Conservation (phyloP, 2,113 vertebrate genomes). For the Hepsetus odoe region DNA sequence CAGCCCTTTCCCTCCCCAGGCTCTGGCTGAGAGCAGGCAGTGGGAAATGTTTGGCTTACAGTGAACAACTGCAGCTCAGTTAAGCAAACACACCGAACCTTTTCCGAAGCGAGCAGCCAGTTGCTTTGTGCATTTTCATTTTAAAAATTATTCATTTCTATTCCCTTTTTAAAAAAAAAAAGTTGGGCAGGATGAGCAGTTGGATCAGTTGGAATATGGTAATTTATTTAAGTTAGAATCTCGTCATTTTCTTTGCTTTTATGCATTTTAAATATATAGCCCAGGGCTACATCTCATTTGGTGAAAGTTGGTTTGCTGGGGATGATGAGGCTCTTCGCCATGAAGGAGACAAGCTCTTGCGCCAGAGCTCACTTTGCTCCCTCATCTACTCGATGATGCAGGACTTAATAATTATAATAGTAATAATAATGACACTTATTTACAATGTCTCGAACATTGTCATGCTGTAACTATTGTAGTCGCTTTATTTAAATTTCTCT, state of each 20-base stretch:
- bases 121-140: slow-evolving; percentile 42
- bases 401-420: slow-evolving; percentile 77
- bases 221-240: slow-evolving; percentile 87
- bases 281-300: slow-evolving; percentile 93
- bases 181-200: slow-evolving; percentile 62
- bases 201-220: slow-evolving; percentile 84
- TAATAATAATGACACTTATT: too few relatives aligned
- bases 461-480: too few relatives aligned
- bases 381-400: slow-evolving; percentile 76
- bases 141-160: slow-evolving; percentile 69
- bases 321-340: slow-evolving; percentile 90
- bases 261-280: slow-evolving; percentile 98
- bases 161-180: slow-evolving; percentile 52
- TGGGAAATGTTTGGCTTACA: background rate
- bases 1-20: background rate
- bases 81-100: slow-evolving; percentile 54
- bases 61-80: slow-evolving; percentile 26
- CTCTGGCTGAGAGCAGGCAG: slow-evolving; percentile 13
- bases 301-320: slow-evolving; percentile 85
- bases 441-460: slow-evolving; percentile 91
- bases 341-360: slow-evolving; percentile 81
- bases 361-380: slow-evolving; percentile 52
- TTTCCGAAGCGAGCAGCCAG: slow-evolving; percentile 39
- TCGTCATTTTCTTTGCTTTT: slow-evolving; percentile 94
- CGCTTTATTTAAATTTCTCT: too few relatives aligned